A percentile compares a stretch with the other conserved stretches of the same genome.
These are phyloP conservation scores for Sebastiscus tertius DNA, from an alignment of 2,797 vertebrate species.

Conservation along the genomic window DNA sequence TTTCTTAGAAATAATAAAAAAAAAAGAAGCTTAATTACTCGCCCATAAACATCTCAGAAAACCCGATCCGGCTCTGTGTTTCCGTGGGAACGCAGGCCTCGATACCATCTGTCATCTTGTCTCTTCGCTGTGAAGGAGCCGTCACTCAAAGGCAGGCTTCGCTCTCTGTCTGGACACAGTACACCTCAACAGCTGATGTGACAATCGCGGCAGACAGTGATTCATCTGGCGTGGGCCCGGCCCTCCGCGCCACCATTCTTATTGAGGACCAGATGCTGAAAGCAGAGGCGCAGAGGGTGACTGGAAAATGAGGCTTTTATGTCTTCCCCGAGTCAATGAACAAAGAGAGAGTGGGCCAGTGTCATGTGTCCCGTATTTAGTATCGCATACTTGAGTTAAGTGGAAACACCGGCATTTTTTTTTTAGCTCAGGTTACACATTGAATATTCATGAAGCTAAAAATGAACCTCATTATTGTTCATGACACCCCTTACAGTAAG, in stretches of 20 bases:
- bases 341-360: slow-evolving; percentile 14
- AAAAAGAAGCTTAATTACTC: slow-evolving; percentile 46
- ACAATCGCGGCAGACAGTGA: slow-evolving; percentile 55
- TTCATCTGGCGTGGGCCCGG: slow-evolving; percentile 34
- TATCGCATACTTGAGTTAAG: background rate
- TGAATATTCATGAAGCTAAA: slow-evolving; percentile 3
- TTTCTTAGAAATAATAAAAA: slow-evolving; percentile 37
- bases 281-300: slow-evolving; percentile 36
- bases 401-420: slow-evolving; percentile 1
- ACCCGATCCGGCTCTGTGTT: slow-evolving; percentile 21
- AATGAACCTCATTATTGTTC: background rate
- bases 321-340: slow-evolving; percentile 22
- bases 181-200: slow-evolving; percentile 59
- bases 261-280: slow-evolving; percentile 36
- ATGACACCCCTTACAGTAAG: background rate
- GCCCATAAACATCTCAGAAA: slow-evolving; percentile 21
- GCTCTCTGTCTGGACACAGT: slow-evolving; percentile 47
- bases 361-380: slow-evolving; percentile 19
- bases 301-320: slow-evolving; percentile 59
- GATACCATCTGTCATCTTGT: slow-evolving; percentile 72
- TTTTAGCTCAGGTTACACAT: background rate
- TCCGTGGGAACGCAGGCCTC: slow-evolving; percentile 40
- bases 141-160: slow-evolving; percentile 57
- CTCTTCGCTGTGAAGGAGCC: slow-evolving; percentile 57
- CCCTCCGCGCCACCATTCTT: background rate